These are phyloP conservation scores for Melierax canorus DNA, from an alignment of 2,113 vertebrate genomes.

Conservation along the genomic window DNA sequence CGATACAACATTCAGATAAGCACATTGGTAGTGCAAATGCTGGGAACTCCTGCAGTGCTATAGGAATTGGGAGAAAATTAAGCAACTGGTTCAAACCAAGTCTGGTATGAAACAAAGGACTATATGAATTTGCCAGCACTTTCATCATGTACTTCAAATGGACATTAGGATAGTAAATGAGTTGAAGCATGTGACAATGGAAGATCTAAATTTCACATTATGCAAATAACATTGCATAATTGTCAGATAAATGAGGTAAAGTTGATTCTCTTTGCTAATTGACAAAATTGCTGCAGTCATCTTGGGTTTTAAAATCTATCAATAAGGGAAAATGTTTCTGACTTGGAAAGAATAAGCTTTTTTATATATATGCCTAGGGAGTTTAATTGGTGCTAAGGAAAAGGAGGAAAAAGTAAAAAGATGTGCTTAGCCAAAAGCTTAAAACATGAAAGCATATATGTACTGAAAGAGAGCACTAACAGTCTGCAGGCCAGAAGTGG, in stretches of 20 bases:
- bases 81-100: not conserved
- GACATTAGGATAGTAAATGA: not conserved
- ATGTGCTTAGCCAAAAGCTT: not conserved
- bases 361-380: not conserved
- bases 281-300: not conserved
- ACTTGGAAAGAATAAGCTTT: not conserved
- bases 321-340: not conserved
- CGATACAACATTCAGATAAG: not conserved
- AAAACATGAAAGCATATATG: not conserved
- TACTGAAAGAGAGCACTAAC: not conserved
- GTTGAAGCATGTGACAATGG: not conserved
- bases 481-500: not conserved
- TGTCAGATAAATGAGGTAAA: not conserved
- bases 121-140: not conserved
- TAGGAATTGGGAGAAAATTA: constrained; percentile 4
- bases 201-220: not conserved
- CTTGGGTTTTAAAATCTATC: not conserved
- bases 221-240: not conserved
- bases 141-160: not conserved
- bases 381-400: not conserved
- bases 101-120: not conserved
- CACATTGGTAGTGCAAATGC: not conserved
- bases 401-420: not conserved
- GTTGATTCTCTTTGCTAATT: not conserved
- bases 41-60: not conserved